phyloP scores from a whole-genome alignment of 2,113 vertebrate species.

The Pluvianellus socialis region DNA sequence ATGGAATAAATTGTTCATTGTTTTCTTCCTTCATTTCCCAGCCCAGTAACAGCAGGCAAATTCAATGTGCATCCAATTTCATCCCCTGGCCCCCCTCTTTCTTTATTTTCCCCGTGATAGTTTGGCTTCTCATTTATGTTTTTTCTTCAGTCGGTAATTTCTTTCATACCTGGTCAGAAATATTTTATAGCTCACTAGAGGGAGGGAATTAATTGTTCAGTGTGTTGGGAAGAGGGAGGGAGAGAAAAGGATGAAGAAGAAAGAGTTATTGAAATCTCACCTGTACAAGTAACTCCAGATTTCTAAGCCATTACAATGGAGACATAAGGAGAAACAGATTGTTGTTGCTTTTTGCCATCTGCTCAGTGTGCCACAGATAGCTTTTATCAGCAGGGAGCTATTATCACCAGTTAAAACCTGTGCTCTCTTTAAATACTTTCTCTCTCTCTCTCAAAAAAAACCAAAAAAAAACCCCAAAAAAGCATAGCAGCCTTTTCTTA shows the following conservation, averaged over 20 bases:
- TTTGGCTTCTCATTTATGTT: background rate
- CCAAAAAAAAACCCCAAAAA: no score
- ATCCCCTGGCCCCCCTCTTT: fast-evolving
- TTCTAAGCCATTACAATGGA: background rate
- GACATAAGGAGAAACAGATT: conserved; percentile 2
- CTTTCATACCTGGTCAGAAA: background rate
- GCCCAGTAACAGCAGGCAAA: background rate
- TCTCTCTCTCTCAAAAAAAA: background rate
- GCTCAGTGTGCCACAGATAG: background rate
- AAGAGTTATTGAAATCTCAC: background rate
- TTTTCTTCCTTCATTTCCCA: background rate
- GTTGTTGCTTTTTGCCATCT: background rate
- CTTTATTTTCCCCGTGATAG: background rate
- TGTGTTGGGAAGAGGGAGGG: background rate
- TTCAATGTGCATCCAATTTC: background rate
- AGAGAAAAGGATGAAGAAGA: background rate
- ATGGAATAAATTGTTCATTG: background rate
- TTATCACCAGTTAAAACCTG: conserved; percentile 7
- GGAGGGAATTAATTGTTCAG: background rate
- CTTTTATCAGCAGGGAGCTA: background rate
- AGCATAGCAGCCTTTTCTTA: no score
- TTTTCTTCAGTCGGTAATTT: background rate
- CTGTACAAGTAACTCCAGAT: background rate
- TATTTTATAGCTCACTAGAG: background rate
- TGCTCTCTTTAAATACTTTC: background rate